Conservation (phyloP, 2,888 invertebrate species). For the Agrochola lota region DNA sequence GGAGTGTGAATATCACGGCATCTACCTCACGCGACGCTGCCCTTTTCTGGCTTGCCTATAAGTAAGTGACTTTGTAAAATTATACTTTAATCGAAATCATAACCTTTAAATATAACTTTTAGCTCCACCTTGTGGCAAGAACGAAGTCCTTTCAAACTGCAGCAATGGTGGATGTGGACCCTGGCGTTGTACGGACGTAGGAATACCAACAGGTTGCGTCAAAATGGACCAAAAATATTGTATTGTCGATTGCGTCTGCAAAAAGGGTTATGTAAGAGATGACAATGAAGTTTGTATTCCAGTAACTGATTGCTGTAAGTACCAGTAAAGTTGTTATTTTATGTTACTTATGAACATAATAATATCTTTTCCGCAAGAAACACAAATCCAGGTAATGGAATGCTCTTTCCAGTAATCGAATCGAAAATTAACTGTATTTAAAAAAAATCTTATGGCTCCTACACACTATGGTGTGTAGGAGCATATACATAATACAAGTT, state of each 20-base stretch:
- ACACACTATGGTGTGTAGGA: no score
- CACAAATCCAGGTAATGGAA: no score
- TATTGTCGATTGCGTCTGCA: constrained; percentile 63
- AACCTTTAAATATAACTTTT: background rate
- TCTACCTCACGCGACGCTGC: no score
- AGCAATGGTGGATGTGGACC: constrained; percentile 67
- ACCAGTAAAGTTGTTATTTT: no score
- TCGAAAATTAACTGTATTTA: background rate
- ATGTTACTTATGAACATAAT: no score
- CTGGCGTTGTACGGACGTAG: constrained; percentile 70
- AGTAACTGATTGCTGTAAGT: constrained; percentile 69
- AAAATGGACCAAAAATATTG: constrained; percentile 57
- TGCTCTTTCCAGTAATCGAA: background rate
- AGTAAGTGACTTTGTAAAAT: background rate
- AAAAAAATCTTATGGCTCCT: no score
- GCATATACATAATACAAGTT: no score
- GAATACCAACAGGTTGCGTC: constrained; percentile 55
- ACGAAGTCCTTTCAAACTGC: constrained; percentile 51
- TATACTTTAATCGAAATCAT: background rate
- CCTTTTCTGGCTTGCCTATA: background rate
- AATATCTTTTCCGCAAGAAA: background rate
- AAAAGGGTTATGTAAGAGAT: constrained; percentile 61
- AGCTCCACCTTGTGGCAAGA: constrained; percentile 45
- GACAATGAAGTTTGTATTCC: constrained; percentile 66
- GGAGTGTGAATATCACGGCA: no score